phyloP scores from a whole-genome alignment of 2,888 invertebrate species.

The Scaptomyza parva region DNA sequence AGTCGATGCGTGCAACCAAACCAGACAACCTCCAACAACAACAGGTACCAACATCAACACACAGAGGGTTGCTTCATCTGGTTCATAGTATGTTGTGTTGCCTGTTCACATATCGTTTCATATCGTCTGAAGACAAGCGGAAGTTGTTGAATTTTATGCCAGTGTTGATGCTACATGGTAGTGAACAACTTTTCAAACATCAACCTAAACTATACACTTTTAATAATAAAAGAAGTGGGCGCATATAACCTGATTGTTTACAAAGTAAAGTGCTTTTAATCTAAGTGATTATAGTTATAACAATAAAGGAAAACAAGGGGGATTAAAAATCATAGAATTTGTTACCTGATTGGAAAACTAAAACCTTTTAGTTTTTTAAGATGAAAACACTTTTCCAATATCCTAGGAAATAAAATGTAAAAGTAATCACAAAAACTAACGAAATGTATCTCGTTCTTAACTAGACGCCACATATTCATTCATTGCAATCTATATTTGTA shows the following conservation, averaged over 20 bases:
- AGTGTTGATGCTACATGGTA: conserved; percentile 39
- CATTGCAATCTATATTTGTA: not conserved
- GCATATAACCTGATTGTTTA: conserved; percentile 17
- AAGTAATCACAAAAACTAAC: not conserved
- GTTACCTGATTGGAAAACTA: no score
- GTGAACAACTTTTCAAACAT: conserved; percentile 15
- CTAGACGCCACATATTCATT: not conserved
- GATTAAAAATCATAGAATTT: no score
- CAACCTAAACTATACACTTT: not conserved
- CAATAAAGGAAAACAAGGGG: not conserved
- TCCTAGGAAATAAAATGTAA: no score
- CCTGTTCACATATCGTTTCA: conserved; percentile 57
- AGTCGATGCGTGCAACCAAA: conserved; percentile 49
- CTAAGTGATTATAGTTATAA: not conserved
- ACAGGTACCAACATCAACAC: conserved; percentile 54
- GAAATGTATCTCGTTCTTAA: not conserved
- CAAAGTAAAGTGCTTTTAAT: not conserved
- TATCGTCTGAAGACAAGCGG: conserved; percentile 46
- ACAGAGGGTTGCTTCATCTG: conserved; percentile 2
- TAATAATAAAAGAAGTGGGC: not conserved
- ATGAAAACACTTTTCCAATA: no score
- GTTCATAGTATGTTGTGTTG: conserved; percentile 22
- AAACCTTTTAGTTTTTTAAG: no score
- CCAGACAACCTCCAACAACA: conserved; percentile 24
- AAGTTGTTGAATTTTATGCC: conserved; percentile 69